These are phyloP conservation scores for Cottoperca gobio DNA, from an alignment of 2,797 vertebrate genomes.

Conservation along the genomic window DNA sequence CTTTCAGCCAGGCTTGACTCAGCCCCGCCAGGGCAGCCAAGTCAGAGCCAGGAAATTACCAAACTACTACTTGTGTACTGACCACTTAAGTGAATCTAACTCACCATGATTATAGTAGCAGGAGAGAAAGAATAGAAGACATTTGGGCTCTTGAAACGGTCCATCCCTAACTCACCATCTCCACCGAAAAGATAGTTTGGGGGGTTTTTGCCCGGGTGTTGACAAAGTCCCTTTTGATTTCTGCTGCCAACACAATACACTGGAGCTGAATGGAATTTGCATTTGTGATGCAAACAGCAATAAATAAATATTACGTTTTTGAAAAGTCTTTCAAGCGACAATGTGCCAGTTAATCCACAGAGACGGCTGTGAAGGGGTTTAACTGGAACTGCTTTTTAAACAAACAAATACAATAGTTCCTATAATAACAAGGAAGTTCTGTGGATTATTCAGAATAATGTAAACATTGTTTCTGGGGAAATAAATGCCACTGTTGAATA, in stretches of 20 bases:
- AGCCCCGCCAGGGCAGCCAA: not conserved
- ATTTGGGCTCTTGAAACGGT: not conserved
- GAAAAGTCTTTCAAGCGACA: not conserved
- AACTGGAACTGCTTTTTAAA: not conserved
- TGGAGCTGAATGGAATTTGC: not conserved
- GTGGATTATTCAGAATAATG: not conserved
- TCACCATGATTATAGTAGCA: conserved; percentile 15
- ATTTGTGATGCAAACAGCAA: not conserved
- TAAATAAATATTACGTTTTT: not conserved
- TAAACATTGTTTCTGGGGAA: not conserved
- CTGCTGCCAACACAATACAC: not conserved
- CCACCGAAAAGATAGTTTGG: not conserved
- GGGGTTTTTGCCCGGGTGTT: not conserved
- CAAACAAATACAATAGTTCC: not conserved
- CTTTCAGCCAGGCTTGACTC: conserved; percentile 47
- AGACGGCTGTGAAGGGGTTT: not conserved
- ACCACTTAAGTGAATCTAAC: conserved; percentile 15
- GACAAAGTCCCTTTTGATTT: not conserved
- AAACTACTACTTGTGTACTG: conserved; percentile 30
- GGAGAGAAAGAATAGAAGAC: conserved; percentile 6
- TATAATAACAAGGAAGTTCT: not conserved
- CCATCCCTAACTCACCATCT: not conserved
- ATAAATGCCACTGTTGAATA: not conserved
- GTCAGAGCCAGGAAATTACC: conserved; percentile 40
- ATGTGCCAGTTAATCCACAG: not conserved